Conservation (phyloP, 1,140 invertebrate species). For the Papilio helenus region DNA sequence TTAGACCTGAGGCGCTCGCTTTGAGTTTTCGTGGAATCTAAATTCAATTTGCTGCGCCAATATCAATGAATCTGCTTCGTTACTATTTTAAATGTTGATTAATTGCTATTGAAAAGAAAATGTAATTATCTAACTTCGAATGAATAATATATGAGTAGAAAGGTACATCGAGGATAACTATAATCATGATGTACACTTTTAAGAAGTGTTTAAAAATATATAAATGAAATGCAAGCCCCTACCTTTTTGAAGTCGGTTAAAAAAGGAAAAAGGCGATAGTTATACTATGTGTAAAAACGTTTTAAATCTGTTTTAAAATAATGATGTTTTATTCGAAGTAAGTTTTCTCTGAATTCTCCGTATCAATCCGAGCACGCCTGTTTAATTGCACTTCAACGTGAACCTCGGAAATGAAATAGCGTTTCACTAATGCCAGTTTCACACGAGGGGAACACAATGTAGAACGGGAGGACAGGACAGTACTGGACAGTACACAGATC, state of each 20-base stretch:
- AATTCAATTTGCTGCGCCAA: no score
- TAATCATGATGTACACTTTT: no score
- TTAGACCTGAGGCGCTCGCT: no score
- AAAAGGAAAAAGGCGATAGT: no score
- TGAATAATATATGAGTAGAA: neutral
- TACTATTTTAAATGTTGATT: neutral
- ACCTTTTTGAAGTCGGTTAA: no score
- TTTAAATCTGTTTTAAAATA: neutral
- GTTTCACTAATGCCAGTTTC: neutral
- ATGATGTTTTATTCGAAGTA: neutral
- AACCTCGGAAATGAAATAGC: slow-evolving; percentile 8
- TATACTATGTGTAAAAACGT: no score
- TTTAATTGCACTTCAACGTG: slow-evolving; percentile 24
- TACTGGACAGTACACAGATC: neutral
- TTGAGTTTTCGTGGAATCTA: neutral
- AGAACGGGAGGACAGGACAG: neutral
- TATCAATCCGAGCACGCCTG: neutral
- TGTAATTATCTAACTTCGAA: neutral
- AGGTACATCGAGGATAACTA: neutral
- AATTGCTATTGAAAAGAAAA: neutral
- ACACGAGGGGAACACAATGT: neutral
- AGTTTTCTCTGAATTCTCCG: neutral
- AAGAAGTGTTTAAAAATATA: no score
- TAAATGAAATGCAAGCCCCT: no score
- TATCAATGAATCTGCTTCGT: no score